Evolutionary conservation across 2,113 vertebrate genomes (phyloP).

Genomic region (Noctilio leporinus): DNA sequence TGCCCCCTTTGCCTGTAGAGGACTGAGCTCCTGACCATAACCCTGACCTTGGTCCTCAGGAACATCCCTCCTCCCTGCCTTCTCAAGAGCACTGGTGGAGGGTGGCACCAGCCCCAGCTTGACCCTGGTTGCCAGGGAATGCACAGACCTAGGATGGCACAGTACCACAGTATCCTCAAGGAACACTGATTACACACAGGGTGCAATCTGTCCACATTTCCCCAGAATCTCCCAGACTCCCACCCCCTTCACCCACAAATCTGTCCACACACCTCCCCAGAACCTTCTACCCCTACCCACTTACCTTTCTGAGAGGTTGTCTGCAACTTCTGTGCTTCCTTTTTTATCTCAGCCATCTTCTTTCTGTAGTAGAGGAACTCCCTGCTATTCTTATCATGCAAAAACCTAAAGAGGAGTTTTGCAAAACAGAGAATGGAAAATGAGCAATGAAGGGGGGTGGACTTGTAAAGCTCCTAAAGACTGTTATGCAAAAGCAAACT

Average conservation of each 20-base stretch:
- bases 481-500: not conserved
- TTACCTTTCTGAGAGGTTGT: constrained; percentile 85
- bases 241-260: constrained; percentile 22
- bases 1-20: not conserved
- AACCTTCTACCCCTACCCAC: too few relatives aligned
- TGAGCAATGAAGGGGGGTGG: not conserved
- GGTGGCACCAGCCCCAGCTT: not conserved
- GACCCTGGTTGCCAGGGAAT: not conserved
- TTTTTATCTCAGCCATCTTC: constrained; percentile 89
- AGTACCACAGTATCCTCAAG: not conserved
- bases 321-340: constrained; percentile 77
- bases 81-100: not conserved
- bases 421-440: not conserved
- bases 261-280: too few relatives aligned
- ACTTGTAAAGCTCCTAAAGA: not conserved
- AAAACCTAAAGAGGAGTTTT: constrained; percentile 82
- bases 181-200: not conserved
- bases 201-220: not conserved
- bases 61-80: too few relatives aligned
- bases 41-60: not conserved
- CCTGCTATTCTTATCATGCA: constrained; percentile 91
- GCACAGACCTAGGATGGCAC: not conserved
- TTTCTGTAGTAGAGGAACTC: constrained; percentile 97
- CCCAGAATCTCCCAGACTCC: not conserved
- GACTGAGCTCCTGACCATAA: not conserved